Base-by-base conservation (phyloP, 2,113 vertebrate genomes). In the Campylomormyrus numenius region DNA sequence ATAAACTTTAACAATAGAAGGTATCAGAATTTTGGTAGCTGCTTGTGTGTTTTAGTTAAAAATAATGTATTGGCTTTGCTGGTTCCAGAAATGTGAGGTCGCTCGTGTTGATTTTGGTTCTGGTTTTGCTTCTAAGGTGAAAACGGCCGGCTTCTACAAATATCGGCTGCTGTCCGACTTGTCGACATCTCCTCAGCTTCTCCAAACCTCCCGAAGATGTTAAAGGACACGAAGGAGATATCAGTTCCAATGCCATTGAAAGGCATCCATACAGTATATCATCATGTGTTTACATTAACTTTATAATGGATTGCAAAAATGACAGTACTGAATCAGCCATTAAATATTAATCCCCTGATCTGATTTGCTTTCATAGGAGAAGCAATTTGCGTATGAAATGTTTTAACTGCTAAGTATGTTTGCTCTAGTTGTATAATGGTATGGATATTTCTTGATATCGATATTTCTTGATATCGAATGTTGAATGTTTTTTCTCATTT, bases 181-280 rank as follows among this genome's bases (percentile, higher is more conserved):
- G 62, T 83, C 56, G 89, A 91, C 89, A 88, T 92, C 24, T 77
- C 89, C 0, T 92, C 91, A 0, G 17, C 89, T 62, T 87, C 90
- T 80, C n/a, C 90, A 90, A 93, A 62, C 91, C 93, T 93, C 17
- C 90, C 90, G 62, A 90, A 92, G 35, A 90, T 89, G 62, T 92
- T 93, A 11, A 90, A 92, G 89, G 91, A 91, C 52, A 90, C 88
- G 0, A 45, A 10, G 31, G 92, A 90, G 88, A 86, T 46, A 0
- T 58, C 66, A 46, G 58, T 93, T 53, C 91, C 92, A 91, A 96
- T 92, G 9, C 92, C 94, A 0, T 92, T 94, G 94, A 96, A 95
- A 58, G 94, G 94, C 74, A 13, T 49, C 62, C 45, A 56, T 85
- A 39, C 35, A 39, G 35, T 39, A 52, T 24, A 87, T 91, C 2